Conservation (phyloP, 2,888 invertebrate genomes). For the Neoascia interrupta region DNA sequence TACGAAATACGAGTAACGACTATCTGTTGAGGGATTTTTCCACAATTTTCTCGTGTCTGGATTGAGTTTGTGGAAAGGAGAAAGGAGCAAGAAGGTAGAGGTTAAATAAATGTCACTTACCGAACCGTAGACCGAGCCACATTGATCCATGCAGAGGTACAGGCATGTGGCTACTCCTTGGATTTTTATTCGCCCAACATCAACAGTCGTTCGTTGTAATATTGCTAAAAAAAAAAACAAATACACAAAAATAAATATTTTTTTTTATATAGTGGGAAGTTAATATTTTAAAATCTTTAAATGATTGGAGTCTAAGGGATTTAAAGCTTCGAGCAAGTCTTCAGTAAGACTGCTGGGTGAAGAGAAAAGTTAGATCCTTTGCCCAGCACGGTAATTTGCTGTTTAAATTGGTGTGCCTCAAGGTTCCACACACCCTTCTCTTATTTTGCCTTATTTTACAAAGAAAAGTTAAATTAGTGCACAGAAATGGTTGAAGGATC, state of each 20-base stretch:
- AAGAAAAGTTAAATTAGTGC: no score
- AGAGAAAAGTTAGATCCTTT: no score
- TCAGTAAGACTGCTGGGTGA: no score
- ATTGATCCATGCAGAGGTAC: conserved; percentile 93
- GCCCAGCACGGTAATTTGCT: no score
- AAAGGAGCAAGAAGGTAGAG: background rate
- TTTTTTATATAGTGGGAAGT: no score
- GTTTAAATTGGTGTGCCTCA: no score
- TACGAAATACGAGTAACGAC: conserved; percentile 58
- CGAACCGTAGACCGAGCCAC: conserved; percentile 92
- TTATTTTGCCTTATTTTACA: no score
- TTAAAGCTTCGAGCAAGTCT: background rate
- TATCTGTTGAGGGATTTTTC: conserved; percentile 1
- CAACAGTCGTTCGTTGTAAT: conserved; percentile 85
- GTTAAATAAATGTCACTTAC: conserved; percentile 83
- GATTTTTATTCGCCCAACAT: conserved; percentile 91
- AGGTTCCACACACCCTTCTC: no score
- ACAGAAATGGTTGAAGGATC: no score
- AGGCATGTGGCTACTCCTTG: conserved; percentile 93
- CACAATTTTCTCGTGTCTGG: no score
- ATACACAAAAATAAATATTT: conserved; percentile 69
- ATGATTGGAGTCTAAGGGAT: no score
- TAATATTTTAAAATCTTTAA: no score
- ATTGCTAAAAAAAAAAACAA: conserved; percentile 82
- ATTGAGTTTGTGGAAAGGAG: background rate